phyloP scores from a whole-genome alignment of 2,797 vertebrate species.

The Falco rusticolus region DNA sequence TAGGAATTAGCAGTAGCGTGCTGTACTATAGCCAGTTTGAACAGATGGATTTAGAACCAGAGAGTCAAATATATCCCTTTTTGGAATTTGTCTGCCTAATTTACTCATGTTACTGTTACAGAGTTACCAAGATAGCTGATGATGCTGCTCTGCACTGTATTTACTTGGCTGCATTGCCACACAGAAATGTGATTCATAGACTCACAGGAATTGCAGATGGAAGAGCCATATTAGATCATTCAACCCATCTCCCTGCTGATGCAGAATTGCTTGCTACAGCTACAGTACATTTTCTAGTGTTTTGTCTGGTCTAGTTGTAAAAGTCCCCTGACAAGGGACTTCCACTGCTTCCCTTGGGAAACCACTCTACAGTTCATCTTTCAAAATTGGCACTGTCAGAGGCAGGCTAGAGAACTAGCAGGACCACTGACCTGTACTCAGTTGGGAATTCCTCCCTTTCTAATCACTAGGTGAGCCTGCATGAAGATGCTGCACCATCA shows the following conservation, averaged over 20 bases:
- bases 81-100: conserved; percentile 69
- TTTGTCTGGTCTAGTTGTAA: conserved; percentile 55
- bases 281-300: conserved; percentile 52
- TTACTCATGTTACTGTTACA: conserved; percentile 62
- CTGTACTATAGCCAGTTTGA: conserved; percentile 64
- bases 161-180: conserved; percentile 60
- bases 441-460: conserved; percentile 4
- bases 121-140: conserved; percentile 60
- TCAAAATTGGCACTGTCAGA: conserved; percentile 56
- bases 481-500: neutral
- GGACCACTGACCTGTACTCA: neutral
- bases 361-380: conserved; percentile 34
- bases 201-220: conserved; percentile 66
- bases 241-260: conserved; percentile 62
- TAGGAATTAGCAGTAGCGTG: conserved; percentile 39
- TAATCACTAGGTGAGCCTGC: neutral
- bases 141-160: conserved; percentile 57
- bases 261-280: conserved; percentile 37
- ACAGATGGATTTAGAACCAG: conserved; percentile 74
- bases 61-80: conserved; percentile 70
- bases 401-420: neutral
- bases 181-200: conserved; percentile 66
- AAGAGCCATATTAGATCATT: conserved; percentile 68
- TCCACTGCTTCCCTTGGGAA: conserved; percentile 25
- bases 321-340: conserved; percentile 42